phyloP scores from a whole-genome alignment of 2,888 invertebrate species.

The Synanthedon andrenaeformis region DNA sequence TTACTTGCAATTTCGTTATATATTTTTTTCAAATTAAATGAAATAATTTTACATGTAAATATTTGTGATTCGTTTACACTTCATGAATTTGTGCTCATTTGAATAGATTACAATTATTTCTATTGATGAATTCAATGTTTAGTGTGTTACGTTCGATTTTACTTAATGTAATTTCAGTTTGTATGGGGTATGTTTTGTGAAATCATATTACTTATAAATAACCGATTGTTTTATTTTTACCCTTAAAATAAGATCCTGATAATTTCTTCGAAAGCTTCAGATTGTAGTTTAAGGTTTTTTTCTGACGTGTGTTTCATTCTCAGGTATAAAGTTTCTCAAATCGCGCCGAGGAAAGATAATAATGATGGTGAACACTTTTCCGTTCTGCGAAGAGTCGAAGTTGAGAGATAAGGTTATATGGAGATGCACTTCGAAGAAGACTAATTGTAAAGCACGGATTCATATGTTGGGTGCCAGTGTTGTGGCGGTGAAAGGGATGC shows the following conservation, averaged over 20 bases:
- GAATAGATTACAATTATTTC: too few relatives aligned
- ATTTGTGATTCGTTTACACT: too few relatives aligned
- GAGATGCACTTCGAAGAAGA: slow-evolving; percentile 67
- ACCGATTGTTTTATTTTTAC: slow-evolving; percentile 54
- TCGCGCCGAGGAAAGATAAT: slow-evolving; percentile 65
- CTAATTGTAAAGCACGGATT: slow-evolving; percentile 63
- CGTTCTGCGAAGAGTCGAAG: slow-evolving; percentile 67
- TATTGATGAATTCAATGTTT: too few relatives aligned
- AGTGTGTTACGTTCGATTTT: too few relatives aligned
- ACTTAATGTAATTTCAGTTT: slow-evolving; percentile 36
- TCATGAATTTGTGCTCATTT: too few relatives aligned
- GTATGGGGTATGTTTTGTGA: slow-evolving; percentile 67
- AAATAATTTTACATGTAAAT: too few relatives aligned
- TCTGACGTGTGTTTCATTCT: slow-evolving; percentile 40
- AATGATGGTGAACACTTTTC: slow-evolving; percentile 69
- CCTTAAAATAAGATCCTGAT: neutral
- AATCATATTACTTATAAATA: slow-evolving; percentile 66
- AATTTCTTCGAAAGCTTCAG: too few relatives aligned
- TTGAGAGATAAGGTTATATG: slow-evolving; percentile 64
- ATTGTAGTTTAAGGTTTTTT: neutral
- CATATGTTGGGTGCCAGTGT: slow-evolving; percentile 62
- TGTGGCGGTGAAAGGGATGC: slow-evolving; percentile 64
- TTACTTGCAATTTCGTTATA: too few relatives aligned
- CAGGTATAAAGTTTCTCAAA: slow-evolving; percentile 65
- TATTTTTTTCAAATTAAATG: too few relatives aligned